phyloP scores from a whole-genome alignment of 2,797 vertebrate genomes.

The Tenualosa thibaudeaui region DNA sequence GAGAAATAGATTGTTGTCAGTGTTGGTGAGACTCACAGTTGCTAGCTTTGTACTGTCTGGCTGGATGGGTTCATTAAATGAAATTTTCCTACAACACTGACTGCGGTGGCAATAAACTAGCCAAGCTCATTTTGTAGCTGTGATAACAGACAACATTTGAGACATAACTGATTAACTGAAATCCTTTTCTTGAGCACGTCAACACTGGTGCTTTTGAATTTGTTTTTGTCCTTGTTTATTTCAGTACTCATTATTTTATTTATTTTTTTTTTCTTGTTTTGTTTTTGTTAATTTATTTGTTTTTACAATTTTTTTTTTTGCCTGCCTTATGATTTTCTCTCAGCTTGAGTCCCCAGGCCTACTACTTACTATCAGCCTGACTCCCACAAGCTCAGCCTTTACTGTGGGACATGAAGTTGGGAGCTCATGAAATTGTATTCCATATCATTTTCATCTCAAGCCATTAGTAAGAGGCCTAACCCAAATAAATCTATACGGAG shows the following conservation, averaged over 20 bases:
- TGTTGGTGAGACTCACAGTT: not conserved
- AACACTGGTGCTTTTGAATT: not conserved
- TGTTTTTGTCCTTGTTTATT: too few relatives aligned
- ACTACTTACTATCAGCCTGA: not conserved
- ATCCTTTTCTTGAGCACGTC: not conserved
- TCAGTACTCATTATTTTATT: too few relatives aligned
- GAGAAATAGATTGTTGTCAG: not conserved
- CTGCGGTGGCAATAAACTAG: not conserved
- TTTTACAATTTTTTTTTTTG: too few relatives aligned
- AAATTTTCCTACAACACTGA: not conserved
- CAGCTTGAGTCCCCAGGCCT: not conserved
- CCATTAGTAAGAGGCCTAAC: not conserved
- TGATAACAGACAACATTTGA: not conserved
- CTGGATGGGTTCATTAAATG: not conserved
- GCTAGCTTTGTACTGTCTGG: not conserved
- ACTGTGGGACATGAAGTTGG: not conserved
- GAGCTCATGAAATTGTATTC: not conserved
- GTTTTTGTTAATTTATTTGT: too few relatives aligned
- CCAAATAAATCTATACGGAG: constrained; percentile 5
- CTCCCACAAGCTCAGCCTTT: not conserved
- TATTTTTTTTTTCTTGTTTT: too few relatives aligned
- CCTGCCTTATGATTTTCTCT: not conserved
- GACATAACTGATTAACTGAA: too few relatives aligned
- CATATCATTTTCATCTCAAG: constrained; percentile 10
- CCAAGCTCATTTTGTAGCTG: not conserved